Evolutionary conservation across 2,797 vertebrate genomes (phyloP).

Genomic region (Acipenser ruthenus): DNA sequence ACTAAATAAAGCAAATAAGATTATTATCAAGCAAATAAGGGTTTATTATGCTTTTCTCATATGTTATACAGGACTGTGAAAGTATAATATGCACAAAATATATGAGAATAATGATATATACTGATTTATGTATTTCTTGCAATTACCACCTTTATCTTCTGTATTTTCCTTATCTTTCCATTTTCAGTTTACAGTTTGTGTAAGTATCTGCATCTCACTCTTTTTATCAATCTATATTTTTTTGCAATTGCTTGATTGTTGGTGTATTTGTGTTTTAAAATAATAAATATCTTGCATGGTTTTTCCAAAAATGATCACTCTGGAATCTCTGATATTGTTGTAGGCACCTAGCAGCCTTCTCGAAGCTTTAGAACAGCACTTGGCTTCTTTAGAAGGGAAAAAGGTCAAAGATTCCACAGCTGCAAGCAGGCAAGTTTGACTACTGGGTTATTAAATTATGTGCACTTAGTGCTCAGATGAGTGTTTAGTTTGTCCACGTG

Average conservation of each 20-base stretch:
- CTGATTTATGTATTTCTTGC: slow-evolving; percentile 38
- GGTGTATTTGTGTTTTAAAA: slow-evolving; percentile 16
- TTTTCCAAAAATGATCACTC: not conserved
- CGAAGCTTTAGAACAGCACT: slow-evolving; percentile 91
- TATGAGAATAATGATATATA: too few species aligned
- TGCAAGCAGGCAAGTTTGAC: slow-evolving; percentile 79
- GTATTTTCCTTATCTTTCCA: slow-evolving; percentile 72
- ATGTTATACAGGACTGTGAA: too few species aligned
- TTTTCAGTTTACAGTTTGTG: slow-evolving; percentile 68
- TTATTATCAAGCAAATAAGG: too few species aligned
- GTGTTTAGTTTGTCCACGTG: too few species aligned
- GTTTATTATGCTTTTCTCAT: too few species aligned
- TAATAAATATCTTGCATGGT: slow-evolving; percentile 25
- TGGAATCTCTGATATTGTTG: slow-evolving; percentile 24
- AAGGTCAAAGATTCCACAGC: slow-evolving; percentile 98
- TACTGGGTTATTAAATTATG: too few species aligned
- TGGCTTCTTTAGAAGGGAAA: slow-evolving; percentile 97
- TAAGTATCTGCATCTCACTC: slow-evolving; percentile 67
- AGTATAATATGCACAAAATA: too few species aligned
- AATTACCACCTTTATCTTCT: slow-evolving; percentile 73
- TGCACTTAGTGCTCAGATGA: too few species aligned
- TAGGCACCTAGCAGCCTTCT: slow-evolving; percentile 93
- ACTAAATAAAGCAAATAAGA: too few species aligned
- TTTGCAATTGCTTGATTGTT: slow-evolving; percentile 11
- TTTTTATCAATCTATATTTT: slow-evolving; percentile 36